Base-by-base conservation (phyloP, 2,888 invertebrate genomes). In the Xylota segnis region DNA sequence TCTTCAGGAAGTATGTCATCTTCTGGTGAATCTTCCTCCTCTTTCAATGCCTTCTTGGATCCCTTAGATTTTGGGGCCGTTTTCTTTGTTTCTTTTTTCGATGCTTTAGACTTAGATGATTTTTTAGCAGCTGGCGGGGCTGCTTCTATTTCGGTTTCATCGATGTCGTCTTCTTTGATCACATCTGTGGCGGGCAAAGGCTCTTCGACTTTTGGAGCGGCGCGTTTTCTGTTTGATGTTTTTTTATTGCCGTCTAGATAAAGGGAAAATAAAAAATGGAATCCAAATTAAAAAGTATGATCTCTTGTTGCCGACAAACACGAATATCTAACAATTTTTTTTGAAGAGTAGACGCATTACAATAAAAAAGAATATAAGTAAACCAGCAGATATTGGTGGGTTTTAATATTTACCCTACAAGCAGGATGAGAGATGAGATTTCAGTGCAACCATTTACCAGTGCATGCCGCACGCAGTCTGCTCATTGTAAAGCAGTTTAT, bases 1-100 rank as follows among this genome's bases (percentile, higher is more conserved):
- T 86, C 82, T 72, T 86, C 86, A 0, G 86, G 86, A 6, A 86
- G 72, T 10, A 86, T 29, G 50, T 86, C 86, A 50, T 86, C 76
- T n/a, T 86, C 86, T 10, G 71, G 40, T 4, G 56, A 66, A 29
- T 86, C 84, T 43, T 82, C 81, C 9, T 86, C 82, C 12, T 86
- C 82, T 23, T 76, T 71, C 9, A n/a, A 16, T 29, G 37, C 47
- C 14, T 76, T 86, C 56, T 58, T 81, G 0, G 84, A 54, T 7
- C 29, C 72, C 58, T 66, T 86, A 5, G 86, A n/a, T 56, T 72
- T 86, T 9, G 76, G 12, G 14, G 76, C 58, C 0, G 81, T 2
- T 52, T 86, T 86, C 40, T 82, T 86, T 12, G 65, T 12, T 56
- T 81, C 84, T 29, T 81, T 82, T 43, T 86, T 81, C 5, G 66